Evolutionary conservation across 2,888 invertebrate species (phyloP), one percentile per base, ranked within the genome.

Genomic region (Helicoverpa assulta): DNA sequence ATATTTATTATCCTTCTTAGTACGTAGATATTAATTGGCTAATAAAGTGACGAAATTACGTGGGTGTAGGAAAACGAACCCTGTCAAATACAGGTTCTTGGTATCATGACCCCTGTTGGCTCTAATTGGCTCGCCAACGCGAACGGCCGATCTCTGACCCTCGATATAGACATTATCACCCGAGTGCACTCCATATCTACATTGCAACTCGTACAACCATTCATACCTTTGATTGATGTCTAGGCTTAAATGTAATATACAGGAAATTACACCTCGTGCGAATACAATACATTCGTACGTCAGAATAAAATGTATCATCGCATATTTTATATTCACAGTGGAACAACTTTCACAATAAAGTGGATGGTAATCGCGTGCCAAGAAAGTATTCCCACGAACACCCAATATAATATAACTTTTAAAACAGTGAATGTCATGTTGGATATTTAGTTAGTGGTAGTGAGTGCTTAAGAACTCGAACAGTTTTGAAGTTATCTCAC

Each of bases 91-190:
- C 88, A 90, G 89, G 91, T 89, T 86, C 83, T 84, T 85, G 82
- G 87, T 86, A 86, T 79, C 88, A 82, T 90, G 94, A 93, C 93
- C 93, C 89, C 85, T 87, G 90, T 89, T 90, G 91, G 85, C 85
- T 91, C 85, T 92, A 94, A 95, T 95, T 95, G 92, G 85, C 89
- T 84, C 86, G 77, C 77, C 88, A 86, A 83, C 92, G 93, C 88
- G 93, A 95, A 95, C 81, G 94, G 89, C 95, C 94, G 95, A 93
- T 91, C 95, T 90, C 88, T 95, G 94, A 94, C 94, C 95, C 86
- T 71, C 83, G 92, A 91, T 92, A 92, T 88, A 92, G 90, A 88
- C 90, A 92, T 93, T 93, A 93, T 93, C 91, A 85, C 82, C 79
- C 76, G 78, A 83, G 74, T 81, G 83, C 83, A 78, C 73, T 82